Percentiles rank a stretch among this genome's conserved stretches.
Evolutionary conservation across 2,888 invertebrate genomes (phyloP).

Genomic region (Polydesmus complanatus): DNA sequence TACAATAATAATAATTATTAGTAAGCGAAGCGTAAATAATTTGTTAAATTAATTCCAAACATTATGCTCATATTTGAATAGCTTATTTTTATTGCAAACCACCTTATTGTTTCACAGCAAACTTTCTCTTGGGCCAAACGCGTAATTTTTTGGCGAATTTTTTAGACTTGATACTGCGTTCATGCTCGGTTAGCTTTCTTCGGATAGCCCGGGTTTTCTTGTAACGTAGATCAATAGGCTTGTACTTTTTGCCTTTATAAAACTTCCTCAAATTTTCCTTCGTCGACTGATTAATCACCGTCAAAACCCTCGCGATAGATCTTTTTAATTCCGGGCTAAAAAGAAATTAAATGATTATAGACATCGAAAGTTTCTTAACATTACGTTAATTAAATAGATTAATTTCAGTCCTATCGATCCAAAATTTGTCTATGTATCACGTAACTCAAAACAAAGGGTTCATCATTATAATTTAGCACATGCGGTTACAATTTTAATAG

Average conservation of each 20-base stretch:
- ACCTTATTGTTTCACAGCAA: constrained; percentile 48
- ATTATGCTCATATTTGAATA: too few species aligned
- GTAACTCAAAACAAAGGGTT: not conserved
- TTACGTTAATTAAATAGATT: not conserved
- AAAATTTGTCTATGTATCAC: not conserved
- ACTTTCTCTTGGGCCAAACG: constrained; percentile 78
- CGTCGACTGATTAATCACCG: constrained; percentile 97
- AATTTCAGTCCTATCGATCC: constrained; percentile 12
- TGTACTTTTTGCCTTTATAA: constrained; percentile 89
- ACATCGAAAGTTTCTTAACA: too few species aligned
- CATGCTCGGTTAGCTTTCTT: constrained; percentile 71
- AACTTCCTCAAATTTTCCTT: constrained; percentile 92
- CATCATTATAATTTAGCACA: not conserved
- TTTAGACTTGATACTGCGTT: constrained; percentile 67
- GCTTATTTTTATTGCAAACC: not conserved
- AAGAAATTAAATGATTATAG: not conserved
- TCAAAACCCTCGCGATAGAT: constrained; percentile 93
- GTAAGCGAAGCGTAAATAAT: too few species aligned
- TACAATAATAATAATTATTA: too few species aligned
- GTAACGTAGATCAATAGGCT: constrained; percentile 88
- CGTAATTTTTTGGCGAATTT: constrained; percentile 81
- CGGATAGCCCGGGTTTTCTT: constrained; percentile 96
- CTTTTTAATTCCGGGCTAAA: constrained; percentile 88
- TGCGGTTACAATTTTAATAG: too few species aligned
- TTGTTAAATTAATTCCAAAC: too few species aligned